Evolutionary conservation across 1,140 invertebrate species (phyloP).

Genomic region (Calephelis nemesis): DNA sequence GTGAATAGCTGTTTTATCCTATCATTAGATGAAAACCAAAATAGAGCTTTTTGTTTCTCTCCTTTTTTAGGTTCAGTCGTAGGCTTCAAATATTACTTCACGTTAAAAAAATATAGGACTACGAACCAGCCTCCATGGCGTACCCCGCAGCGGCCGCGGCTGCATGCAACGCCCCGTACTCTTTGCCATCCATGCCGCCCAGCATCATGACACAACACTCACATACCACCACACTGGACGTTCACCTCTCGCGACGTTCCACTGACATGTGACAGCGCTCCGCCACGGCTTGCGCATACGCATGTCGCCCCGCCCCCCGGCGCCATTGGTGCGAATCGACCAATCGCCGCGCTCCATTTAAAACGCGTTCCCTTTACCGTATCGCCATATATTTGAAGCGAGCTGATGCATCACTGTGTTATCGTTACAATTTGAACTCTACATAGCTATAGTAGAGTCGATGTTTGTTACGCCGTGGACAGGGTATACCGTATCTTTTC

Average conservation of each 20-base stretch:
- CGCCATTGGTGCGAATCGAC: slow-evolving; percentile 64
- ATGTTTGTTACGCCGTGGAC: slow-evolving; percentile 4
- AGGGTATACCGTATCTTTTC: slow-evolving; percentile 59
- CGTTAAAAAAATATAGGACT: slow-evolving; percentile 11
- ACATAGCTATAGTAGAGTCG: slow-evolving; percentile 10
- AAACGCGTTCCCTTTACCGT: slow-evolving; percentile 69
- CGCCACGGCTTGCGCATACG: slow-evolving; percentile 49
- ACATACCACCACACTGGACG: slow-evolving; percentile 44
- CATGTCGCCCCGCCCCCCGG: slow-evolving; percentile 54
- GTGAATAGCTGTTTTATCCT: no score
- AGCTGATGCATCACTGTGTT: slow-evolving; percentile 51
- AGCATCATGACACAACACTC: slow-evolving; percentile 59
- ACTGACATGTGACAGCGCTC: slow-evolving; percentile 28
- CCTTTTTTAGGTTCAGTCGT: no score
- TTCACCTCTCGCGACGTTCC: slow-evolving; percentile 35
- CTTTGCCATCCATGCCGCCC: slow-evolving; percentile 71
- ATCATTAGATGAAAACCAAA: no score
- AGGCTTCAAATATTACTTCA: no score
- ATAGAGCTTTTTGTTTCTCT: no score
- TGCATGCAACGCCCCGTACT: slow-evolving; percentile 70
- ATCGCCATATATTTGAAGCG: slow-evolving; percentile 72
- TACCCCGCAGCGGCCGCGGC: slow-evolving; percentile 65
- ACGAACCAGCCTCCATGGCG: slow-evolving; percentile 62
- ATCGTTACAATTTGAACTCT: slow-evolving; percentile 35
- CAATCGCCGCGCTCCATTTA: slow-evolving; percentile 74